These are phyloP conservation scores for Apamea anceps DNA, from an alignment of 2,888 invertebrate genomes.

Conservation along the genomic window DNA sequence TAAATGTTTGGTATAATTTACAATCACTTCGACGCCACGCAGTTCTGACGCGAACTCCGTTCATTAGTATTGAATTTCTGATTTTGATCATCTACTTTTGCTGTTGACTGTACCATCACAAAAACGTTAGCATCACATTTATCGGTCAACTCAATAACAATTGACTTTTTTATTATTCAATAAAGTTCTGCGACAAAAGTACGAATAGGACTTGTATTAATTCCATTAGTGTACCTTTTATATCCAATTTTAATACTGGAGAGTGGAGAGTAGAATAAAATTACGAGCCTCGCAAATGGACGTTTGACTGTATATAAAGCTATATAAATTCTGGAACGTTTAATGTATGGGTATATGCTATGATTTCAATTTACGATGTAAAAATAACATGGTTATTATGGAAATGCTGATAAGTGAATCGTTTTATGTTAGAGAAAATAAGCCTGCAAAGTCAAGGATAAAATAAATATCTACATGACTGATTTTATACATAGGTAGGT, in stretches of 20 bases:
- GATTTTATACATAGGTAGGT: background rate
- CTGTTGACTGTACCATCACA: slow-evolving; percentile 5
- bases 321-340: slow-evolving; percentile 9
- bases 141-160: slow-evolving; percentile 3
- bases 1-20: too few relatives aligned
- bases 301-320: slow-evolving; percentile 1
- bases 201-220: slow-evolving; percentile 46
- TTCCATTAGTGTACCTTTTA: slow-evolving; percentile 56
- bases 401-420: slow-evolving; percentile 5
- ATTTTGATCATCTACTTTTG: too few relatives aligned
- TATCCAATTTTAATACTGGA: slow-evolving; percentile 45
- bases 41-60: too few relatives aligned
- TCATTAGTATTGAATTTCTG: too few relatives aligned
- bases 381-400: background rate
- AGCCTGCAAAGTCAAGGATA: background rate
- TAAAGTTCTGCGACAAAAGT: slow-evolving; percentile 41
- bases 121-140: slow-evolving; percentile 8
- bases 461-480: background rate
- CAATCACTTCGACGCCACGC: too few relatives aligned
- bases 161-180: slow-evolving; percentile 42
- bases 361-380: background rate
- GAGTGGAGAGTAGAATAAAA: slow-evolving; percentile 39
- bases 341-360: background rate
- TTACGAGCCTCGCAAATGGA: slow-evolving; percentile 41
- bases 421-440: slow-evolving; percentile 3